Conservation (phyloP, 2,888 invertebrate species). For the Caenorhabditis parvicauda region DNA sequence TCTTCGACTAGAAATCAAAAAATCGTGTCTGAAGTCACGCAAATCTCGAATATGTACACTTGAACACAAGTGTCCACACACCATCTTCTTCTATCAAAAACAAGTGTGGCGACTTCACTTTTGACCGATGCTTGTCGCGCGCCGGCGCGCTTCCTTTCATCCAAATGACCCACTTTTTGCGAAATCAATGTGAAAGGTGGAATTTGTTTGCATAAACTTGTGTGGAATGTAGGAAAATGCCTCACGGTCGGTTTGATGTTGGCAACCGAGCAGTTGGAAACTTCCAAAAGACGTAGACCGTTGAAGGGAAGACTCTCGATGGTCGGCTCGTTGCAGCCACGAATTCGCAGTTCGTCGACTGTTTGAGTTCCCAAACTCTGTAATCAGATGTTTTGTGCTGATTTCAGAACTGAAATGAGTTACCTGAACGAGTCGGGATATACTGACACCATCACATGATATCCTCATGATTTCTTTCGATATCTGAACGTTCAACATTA, state of each 20-base stretch:
- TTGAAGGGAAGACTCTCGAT: constrained; percentile 20
- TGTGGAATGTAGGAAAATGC: no score
- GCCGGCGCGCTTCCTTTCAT: not conserved
- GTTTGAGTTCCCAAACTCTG: constrained; percentile 19
- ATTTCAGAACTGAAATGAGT: not conserved
- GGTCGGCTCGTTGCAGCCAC: constrained; percentile 8
- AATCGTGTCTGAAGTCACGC: no score
- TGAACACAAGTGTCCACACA: no score
- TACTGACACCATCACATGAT: constrained; percentile 7
- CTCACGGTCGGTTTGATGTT: constrained; percentile 3
- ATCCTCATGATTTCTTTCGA: constrained; percentile 12
- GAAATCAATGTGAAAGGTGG: no score
- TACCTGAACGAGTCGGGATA: constrained; percentile 9
- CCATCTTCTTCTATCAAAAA: no score
- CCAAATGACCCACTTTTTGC: constrained; percentile 7
- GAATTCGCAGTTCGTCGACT: constrained; percentile 27
- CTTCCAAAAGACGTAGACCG: constrained; percentile 10
- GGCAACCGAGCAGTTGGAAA: constrained; percentile 13
- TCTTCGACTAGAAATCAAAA: no score
- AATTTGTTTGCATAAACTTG: no score
- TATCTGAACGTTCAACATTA: constrained; percentile 5
- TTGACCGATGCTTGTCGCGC: not conserved
- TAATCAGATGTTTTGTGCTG: not conserved
- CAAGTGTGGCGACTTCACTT: no score
- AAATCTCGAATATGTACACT: no score